Base-by-base conservation (phyloP, 2,888 invertebrate species). In the Stenichneumon culpator region DNA sequence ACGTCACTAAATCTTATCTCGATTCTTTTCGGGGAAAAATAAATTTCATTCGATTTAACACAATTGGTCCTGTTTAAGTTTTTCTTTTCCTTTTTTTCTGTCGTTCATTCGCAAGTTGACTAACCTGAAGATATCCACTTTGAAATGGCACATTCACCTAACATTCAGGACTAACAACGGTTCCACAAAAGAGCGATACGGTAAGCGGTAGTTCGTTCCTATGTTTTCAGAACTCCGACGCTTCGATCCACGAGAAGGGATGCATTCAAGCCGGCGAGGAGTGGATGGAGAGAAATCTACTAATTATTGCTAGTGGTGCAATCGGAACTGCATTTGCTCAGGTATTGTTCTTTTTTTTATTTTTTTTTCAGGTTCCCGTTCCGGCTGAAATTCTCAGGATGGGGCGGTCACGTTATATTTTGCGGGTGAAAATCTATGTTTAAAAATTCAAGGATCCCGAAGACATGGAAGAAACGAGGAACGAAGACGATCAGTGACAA, bases 221-320 rank as follows among this genome's bases (percentile, higher is more conserved):
- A 89, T 90, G 78, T 90, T 91, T 87, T 86, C 94, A 98, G 97
- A 97, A 94, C 94, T 96, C 95, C 95, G 97, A 98, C 94, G 96
- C 96, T 93, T 95, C 97, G 93, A 97, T 97, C 94, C 97, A 98
- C 95, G 98, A 98, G 94, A 97, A 97, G 93, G 99, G 99, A 93
- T 99, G 99, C 95, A 95, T 99, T 92, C 97, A 97, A 93, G 97
- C 98, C 81, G 97, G 98, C 63, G 98, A 99, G 94, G 97, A 98
- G 93, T 99, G 99, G 99, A 96, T 99, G 92, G 98, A 99, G 94
- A 96, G 96, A 93, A 99, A 99, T 95, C 96, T 99, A 92, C 97
- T 99, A 94, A 96, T 97, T 92, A 98, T 99, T 93, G 98, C 98
- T 86, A 97, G 97, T 77, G 96, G 97, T 88, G 97, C 97, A 93